These are phyloP conservation scores for Cladorhizidae sp. DNA, from an alignment of 37 sponge, comb jelly and placozoan species.

Conservation along the genomic window DNA sequence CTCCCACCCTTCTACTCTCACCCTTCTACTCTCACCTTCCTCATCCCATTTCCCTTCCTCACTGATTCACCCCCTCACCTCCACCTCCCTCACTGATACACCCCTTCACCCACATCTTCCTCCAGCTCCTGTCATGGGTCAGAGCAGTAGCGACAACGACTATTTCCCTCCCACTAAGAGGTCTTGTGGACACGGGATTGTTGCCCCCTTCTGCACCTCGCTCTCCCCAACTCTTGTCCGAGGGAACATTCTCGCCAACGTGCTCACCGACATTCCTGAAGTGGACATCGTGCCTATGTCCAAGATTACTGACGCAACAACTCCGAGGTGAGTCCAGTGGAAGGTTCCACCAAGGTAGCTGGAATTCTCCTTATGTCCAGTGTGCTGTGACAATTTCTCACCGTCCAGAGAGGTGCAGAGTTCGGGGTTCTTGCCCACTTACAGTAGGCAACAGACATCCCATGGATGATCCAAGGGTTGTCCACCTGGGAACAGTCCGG, in stretches of 20 bases:
- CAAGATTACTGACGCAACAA: too few species aligned
- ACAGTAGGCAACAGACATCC: too few species aligned
- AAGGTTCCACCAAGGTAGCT: background rate
- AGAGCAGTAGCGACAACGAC: background rate
- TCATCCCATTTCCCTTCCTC: background rate
- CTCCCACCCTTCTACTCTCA: too few species aligned
- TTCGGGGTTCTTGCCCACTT: too few species aligned
- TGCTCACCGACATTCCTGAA: constrained; percentile 42
- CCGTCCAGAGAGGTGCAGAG: too few species aligned
- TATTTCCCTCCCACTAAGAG: constrained; percentile 1
- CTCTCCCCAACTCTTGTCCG: background rate
- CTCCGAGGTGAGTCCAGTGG: too few species aligned
- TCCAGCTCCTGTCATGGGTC: background rate
- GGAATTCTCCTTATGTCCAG: background rate
- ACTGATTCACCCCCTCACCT: background rate
- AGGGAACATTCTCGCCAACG: constrained; percentile 18
- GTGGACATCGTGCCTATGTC: constrained; percentile 23
- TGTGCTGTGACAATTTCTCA: too few species aligned
- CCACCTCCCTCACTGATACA: background rate
- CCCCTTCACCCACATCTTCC: background rate
- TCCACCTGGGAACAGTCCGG: too few species aligned
- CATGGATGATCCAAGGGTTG: too few species aligned
- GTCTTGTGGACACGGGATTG: background rate
- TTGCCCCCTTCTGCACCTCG: background rate
- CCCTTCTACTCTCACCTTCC: too few species aligned